Evolutionary conservation across 1,140 invertebrate species (phyloP), one percentile per base, ranked within the genome.

Genomic region (Archivesica marissinica): DNA sequence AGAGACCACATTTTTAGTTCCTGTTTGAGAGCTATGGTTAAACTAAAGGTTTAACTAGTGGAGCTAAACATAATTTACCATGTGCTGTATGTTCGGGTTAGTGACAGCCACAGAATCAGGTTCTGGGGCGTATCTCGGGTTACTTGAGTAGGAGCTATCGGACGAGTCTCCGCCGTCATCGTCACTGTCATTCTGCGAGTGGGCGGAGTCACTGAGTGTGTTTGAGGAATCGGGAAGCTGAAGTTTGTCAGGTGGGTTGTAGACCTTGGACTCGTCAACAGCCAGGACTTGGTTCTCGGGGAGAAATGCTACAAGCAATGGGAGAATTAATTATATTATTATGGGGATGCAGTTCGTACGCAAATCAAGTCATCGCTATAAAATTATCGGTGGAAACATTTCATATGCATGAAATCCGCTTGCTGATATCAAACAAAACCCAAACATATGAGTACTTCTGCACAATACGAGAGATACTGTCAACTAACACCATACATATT

Each of bases 221-320:
- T 91, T 83, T 6, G 87, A 89, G 20, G 89, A 89, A 50, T 93
- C 93, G 7, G 97, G 97, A 85, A 97, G 96, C 90, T 97, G 97
- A 56, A 98, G 94, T 7, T 95, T 95, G 74, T 95, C 96, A 6
- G 97, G 97, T 23, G 97, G 97, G 90, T 96, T 95, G 93, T 96
- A 97, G 0, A 97, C 95, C 95, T 96, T 25, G 96, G 96, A 89
- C 74, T 93, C 91, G 93, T 99, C 98, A 75, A 98, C 92, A 28
- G 91, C 92, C 38, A 95, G 83, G 13, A 94, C 89, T 81, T 94
- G 93, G 28, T 93, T 92, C 82, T 93, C 93, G 17, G 89, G 89
- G 11, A 90, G 59, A 88, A 92, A 89, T 64, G 86, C 90, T 92
- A 88, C 6, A 89, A 66, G 66, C 50, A 44, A 41, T n/a, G n/a